phyloP scores from a whole-genome alignment of 2,888 invertebrate genomes.

The Busseola fusca region DNA sequence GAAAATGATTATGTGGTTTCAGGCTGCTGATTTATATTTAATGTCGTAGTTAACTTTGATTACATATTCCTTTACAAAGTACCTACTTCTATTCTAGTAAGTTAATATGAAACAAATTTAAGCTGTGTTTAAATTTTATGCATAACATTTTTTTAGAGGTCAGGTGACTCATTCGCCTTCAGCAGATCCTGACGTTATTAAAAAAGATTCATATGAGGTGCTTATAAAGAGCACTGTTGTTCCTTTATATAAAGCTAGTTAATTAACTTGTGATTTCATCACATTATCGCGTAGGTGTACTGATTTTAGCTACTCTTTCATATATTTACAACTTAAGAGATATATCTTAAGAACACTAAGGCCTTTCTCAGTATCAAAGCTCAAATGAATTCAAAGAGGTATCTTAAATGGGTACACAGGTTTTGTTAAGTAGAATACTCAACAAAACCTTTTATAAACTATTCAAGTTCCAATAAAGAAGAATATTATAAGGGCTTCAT shows the following conservation, averaged over 20 bases:
- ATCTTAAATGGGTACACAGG: slow-evolving; percentile 16
- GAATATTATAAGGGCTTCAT: slow-evolving; percentile 58
- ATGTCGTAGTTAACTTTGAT: slow-evolving; percentile 7
- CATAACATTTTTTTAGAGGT: not conserved
- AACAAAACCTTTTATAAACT: slow-evolving; percentile 44
- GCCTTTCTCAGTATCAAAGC: slow-evolving; percentile 8
- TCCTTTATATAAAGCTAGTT: not conserved
- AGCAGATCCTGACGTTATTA: not conserved
- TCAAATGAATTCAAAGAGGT: slow-evolving; percentile 15
- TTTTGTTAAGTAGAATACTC: no score
- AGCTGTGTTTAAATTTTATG: not conserved
- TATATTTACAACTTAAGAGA: slow-evolving; percentile 6
- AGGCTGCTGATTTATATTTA: slow-evolving; percentile 25
- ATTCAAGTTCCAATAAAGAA: slow-evolving; percentile 46
- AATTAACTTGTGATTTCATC: not conserved
- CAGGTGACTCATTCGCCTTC: not conserved
- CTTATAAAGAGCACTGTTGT: not conserved
- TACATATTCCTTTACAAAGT: not conserved
- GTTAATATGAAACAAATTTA: not conserved
- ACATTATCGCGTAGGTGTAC: not conserved
- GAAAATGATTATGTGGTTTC: slow-evolving; percentile 15
- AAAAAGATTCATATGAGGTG: not conserved
- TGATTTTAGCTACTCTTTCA: slow-evolving; percentile 5
- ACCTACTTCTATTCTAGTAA: not conserved
- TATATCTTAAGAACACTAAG: not conserved